Evolutionary conservation across 2,113 vertebrate genomes (phyloP), one percentile per base, ranked within the genome.

Genomic region (Pterocles gutturalis): DNA sequence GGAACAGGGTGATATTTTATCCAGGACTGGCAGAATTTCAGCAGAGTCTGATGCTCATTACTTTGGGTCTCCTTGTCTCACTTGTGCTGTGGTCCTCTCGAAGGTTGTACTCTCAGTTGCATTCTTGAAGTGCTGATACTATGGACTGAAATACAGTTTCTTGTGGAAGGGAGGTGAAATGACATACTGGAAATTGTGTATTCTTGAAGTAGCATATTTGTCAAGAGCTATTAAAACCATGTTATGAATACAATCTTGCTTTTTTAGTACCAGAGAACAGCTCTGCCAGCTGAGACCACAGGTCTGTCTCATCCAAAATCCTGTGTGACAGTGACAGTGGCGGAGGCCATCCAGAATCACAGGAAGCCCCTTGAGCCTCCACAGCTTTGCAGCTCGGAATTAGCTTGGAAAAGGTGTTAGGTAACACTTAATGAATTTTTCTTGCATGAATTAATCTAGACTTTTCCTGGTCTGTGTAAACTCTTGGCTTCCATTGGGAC

Each of bases 391-490:
- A 58, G 51, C 83, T 94, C 83, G 57, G 57, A 77, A 72, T 84
- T 84, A 60, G 41, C 87, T 76, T 3, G 10, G 64, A 45, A 91
- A 79, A 93, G 64, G 45, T 60, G 57, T 91, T 93, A 64, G 54
- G 73, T 92, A 82, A 91, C 54, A 62, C 76, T 54, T 92, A 69
- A 83, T 91, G 76, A 84, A 45, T 90, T 95, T 94, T 89, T 83
- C 61, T 89, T 95, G 81, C 89, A 91, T 96, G 66, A 93, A 95
- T 97, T 91, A 21, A 87, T 87, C 89, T 87, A 17, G 93, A 94
- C 60, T 91, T 94, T 82, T 38, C 69, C 82, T 24, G 21, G 49
- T 85, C 90, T 97, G 51, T 93, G 86, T 96, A 94, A 94, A 93
- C 69, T 92, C 36, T 62, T 87, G 78, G 87, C 87, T 95, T 93